phyloP scores from a whole-genome alignment of 2,888 invertebrate species.

The Holacanthella duospinosa region DNA sequence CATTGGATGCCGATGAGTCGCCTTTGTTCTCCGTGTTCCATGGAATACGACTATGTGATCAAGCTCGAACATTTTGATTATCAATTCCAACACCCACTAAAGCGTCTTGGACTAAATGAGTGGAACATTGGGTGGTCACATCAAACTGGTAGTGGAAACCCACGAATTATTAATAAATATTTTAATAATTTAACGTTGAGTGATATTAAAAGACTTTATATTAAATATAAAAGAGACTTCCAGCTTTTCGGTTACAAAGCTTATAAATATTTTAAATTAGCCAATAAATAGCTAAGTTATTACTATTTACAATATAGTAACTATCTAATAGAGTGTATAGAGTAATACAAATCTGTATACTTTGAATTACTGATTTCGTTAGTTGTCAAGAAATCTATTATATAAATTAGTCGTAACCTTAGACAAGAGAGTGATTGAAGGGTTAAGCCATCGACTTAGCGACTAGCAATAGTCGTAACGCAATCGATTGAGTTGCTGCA shows the following conservation, averaged over 20 bases:
- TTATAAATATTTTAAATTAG: slow-evolving; percentile 27
- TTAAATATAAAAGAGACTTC: slow-evolving; percentile 31
- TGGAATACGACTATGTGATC: slow-evolving; percentile 24
- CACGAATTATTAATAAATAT: slow-evolving; percentile 21
- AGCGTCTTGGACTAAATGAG: slow-evolving; percentile 16
- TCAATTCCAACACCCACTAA: slow-evolving; percentile 20
- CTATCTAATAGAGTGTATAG: too few species aligned
- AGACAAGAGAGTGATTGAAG: too few species aligned
- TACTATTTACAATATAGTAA: too few species aligned
- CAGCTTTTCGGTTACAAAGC: slow-evolving; percentile 30
- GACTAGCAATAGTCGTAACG: too few species aligned
- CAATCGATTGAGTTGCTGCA: too few species aligned
- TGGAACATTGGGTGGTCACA: slow-evolving; percentile 21
- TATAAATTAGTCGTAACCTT: too few species aligned
- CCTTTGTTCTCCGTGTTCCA: slow-evolving; percentile 29
- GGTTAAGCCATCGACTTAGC: too few species aligned
- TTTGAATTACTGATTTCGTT: too few species aligned
- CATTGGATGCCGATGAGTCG: slow-evolving; percentile 34
- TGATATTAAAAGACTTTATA: slow-evolving; percentile 27
- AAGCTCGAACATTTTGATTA: slow-evolving; percentile 30
- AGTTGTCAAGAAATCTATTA: too few species aligned
- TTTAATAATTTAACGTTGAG: slow-evolving; percentile 23
- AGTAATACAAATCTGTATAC: too few species aligned
- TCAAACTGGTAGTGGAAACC: slow-evolving; percentile 25
- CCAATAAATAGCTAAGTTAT: slow-evolving; percentile 8